A percentile compares a stretch with the other conserved stretches of the same genome.
Evolutionary conservation across 2,797 vertebrate genomes (phyloP).

Genomic region (Anabacerthia variegaticeps): DNA sequence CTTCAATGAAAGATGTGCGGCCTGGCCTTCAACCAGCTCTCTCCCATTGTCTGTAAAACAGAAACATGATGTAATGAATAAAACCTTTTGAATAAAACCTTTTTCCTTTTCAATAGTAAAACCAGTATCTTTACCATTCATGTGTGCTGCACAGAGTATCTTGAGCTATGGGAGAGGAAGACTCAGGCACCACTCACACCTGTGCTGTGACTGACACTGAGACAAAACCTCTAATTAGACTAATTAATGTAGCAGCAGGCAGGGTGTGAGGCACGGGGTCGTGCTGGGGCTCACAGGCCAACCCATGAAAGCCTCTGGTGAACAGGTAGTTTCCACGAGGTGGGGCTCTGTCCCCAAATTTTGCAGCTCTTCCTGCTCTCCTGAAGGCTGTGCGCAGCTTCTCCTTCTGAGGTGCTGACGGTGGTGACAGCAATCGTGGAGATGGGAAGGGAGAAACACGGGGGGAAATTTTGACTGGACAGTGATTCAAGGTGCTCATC

Average conservation of each 20-base stretch:
- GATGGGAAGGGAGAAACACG: not conserved
- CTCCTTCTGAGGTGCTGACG: not conserved
- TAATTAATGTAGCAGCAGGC: not conserved
- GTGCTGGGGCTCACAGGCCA: not conserved
- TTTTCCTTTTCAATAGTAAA: not conserved
- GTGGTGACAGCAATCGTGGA: not conserved
- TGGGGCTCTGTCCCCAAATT: not conserved
- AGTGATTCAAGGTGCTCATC: not conserved
- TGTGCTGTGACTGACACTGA: not conserved
- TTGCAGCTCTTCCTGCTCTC: not conserved
- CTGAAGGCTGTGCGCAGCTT: not conserved
- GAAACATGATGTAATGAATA: not conserved
- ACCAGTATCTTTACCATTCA: not conserved
- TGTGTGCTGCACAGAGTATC: not conserved
- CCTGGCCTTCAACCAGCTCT: not conserved
- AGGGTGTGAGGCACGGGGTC: not conserved
- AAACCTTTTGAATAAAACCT: rapidly evolving
- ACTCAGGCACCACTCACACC: not conserved
- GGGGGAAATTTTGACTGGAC: not conserved
- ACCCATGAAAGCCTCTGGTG: not conserved
- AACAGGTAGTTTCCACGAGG: not conserved
- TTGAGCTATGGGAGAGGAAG: not conserved
- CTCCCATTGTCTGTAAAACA: not conserved
- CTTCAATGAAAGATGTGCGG: not conserved
- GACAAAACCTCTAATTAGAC: not conserved